phyloP scores from a whole-genome alignment of 2,113 vertebrate genomes.

The Sisor rabdophorus region DNA sequence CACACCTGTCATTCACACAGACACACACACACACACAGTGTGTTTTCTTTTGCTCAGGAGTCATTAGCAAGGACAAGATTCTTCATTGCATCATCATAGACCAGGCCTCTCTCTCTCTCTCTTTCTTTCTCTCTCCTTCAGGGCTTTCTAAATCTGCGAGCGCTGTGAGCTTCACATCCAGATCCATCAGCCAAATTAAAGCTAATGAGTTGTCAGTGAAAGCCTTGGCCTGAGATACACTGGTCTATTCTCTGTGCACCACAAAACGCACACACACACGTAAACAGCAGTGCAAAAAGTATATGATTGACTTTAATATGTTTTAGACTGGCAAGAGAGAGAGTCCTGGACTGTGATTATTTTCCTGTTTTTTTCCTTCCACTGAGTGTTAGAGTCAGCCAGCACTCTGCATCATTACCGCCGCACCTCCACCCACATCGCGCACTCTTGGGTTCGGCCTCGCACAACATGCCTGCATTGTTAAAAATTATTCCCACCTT shows the following conservation, averaged over 20 bases:
- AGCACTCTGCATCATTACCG: conserved; percentile 26
- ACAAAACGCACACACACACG: conserved; percentile 5
- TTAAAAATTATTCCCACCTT: too few species aligned
- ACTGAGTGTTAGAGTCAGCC: conserved; percentile 27
- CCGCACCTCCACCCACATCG: background rate
- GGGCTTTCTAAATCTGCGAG: conserved; percentile 52
- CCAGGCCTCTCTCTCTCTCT: conserved; percentile 39
- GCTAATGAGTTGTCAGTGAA: conserved; percentile 74
- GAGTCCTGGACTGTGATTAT: conserved; percentile 33
- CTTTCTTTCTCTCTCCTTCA: conserved; percentile 42
- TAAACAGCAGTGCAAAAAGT: conserved; percentile 45
- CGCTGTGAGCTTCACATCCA: conserved; percentile 58
- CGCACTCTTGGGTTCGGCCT: background rate
- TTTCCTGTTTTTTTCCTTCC: conserved; percentile 26
- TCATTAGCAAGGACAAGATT: conserved; percentile 67
- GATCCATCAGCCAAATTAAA: conserved; percentile 72
- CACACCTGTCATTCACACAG: conserved; percentile 57
- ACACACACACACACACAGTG: conserved; percentile 36
- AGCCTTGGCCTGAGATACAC: conserved; percentile 40
- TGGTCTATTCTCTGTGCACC: conserved; percentile 50
- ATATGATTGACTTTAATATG: conserved; percentile 54
- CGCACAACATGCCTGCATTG: background rate
- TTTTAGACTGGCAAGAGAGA: conserved; percentile 33
- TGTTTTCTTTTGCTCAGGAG: conserved; percentile 56
- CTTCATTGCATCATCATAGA: conserved; percentile 65